Evolutionary conservation across 2,797 vertebrate species (phyloP).

Genomic region (Etheostoma perlongum): DNA sequence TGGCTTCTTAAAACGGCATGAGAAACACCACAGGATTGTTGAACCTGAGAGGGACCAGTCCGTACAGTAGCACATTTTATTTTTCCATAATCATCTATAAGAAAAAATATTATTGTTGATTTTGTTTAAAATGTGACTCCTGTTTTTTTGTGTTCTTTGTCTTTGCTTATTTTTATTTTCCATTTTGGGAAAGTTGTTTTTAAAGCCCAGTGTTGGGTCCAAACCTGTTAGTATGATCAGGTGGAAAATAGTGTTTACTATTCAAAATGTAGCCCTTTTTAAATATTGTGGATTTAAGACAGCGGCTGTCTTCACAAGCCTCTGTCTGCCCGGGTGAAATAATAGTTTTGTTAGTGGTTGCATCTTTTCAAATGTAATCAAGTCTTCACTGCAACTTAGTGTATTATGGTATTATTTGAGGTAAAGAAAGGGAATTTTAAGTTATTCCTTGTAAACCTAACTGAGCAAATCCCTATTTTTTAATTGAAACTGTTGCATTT

Average conservation of each 20-base stretch:
- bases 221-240: constrained; percentile 30
- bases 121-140: constrained; percentile 55
- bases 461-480: constrained; percentile 1
- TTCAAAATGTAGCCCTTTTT: constrained; percentile 21
- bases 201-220: constrained; percentile 71
- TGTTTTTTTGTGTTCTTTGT: constrained; percentile 39
- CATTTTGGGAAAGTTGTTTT: constrained; percentile 75
- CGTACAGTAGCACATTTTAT: constrained; percentile 48
- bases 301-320: background rate
- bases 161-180: constrained; percentile 68
- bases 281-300: constrained; percentile 21
- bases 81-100: constrained; percentile 64
- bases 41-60: constrained; percentile 77
- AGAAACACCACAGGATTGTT: constrained; percentile 43
- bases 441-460: constrained; percentile 16
- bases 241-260: constrained; percentile 17
- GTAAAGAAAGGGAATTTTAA: constrained; percentile 34
- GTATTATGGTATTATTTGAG: background rate
- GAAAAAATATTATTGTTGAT: constrained; percentile 45
- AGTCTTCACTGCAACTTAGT: constrained; percentile 27
- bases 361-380: constrained; percentile 38
- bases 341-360: constrained; percentile 22
- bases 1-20: constrained; percentile 30
- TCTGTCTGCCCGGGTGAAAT: constrained; percentile 30
- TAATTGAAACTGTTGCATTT: constrained; percentile 35